These are phyloP conservation scores for Allygus modestus DNA, from an alignment of 2,888 invertebrate genomes.

Conservation along the genomic window DNA sequence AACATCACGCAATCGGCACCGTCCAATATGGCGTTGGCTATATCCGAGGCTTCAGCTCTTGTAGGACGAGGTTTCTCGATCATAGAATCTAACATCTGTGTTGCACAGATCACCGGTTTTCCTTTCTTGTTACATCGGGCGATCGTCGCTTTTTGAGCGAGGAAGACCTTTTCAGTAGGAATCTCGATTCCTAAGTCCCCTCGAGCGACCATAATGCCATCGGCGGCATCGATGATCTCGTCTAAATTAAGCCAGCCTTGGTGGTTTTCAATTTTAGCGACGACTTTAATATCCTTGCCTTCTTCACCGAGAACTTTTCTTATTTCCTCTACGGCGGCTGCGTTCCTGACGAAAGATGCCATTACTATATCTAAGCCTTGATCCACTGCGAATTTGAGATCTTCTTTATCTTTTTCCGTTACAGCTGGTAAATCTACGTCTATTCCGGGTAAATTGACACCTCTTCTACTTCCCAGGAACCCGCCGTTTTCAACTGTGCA, in stretches of 20 bases:
- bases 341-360: conserved; percentile 97
- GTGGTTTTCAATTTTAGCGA: no score
- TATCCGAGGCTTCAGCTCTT: conserved; percentile 97
- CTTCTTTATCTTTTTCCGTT: conserved; percentile 97
- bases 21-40: conserved; percentile 98
- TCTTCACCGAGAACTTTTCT: conserved; percentile 90
- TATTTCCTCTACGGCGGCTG: conserved; percentile 93
- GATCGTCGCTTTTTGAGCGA: conserved; percentile 99
- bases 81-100: conserved; percentile 99
- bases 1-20: conserved; percentile 99
- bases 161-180: conserved; percentile 97
- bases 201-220: conserved; percentile 99
- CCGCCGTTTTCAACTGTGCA: conserved; percentile 98
- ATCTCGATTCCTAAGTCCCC: conserved; percentile 99
- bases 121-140: conserved; percentile 96
- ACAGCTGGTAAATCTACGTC: conserved; percentile 98
- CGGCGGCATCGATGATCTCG: conserved; percentile 94
- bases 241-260: conserved; percentile 95
- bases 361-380: conserved; percentile 97
- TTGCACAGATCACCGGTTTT: conserved; percentile 98
- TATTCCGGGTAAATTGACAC: conserved; percentile 97
- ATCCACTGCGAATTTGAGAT: conserved; percentile 93
- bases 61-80: conserved; percentile 98
- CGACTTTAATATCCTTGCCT: conserved; percentile 95
- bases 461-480: conserved; percentile 94